Evolutionary conservation across 2,113 vertebrate species (phyloP).

Genomic region (Motacilla tschutschensis): DNA sequence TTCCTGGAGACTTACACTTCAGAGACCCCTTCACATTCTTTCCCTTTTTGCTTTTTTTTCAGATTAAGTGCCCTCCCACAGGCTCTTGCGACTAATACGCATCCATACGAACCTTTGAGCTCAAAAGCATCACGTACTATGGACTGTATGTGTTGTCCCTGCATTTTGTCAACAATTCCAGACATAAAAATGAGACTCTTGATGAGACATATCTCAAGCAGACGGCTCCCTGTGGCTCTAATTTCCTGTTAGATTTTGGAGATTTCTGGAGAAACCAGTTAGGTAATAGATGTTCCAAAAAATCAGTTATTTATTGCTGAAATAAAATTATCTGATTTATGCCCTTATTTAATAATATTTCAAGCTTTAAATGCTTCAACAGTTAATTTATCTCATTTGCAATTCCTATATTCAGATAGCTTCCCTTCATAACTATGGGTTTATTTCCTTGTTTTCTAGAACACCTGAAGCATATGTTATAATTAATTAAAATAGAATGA

Average conservation of each 20-base stretch:
- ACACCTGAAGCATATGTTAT: conserved; percentile 39
- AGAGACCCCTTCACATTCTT: not conserved
- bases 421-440: not conserved
- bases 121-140: not conserved
- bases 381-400: not conserved
- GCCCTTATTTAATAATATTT: not conserved
- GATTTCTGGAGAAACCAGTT: not conserved
- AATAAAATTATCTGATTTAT: not conserved
- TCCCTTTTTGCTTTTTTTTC: not conserved
- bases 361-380: not conserved
- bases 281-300: not conserved
- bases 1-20: not conserved
- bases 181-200: not conserved
- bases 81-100: not conserved
- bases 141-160: not conserved
- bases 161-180: conserved; percentile 10
- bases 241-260: conserved; percentile 8
- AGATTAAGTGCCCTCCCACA: not conserved
- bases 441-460: conserved; percentile 33
- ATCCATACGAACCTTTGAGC: not conserved
- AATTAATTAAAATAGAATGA: conserved; percentile 63
- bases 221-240: not conserved
- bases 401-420: not conserved
- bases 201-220: not conserved
- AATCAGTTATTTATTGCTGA: not conserved